phyloP scores from a whole-genome alignment of 1,140 invertebrate genomes.

The Drosophila navojoa region DNA sequence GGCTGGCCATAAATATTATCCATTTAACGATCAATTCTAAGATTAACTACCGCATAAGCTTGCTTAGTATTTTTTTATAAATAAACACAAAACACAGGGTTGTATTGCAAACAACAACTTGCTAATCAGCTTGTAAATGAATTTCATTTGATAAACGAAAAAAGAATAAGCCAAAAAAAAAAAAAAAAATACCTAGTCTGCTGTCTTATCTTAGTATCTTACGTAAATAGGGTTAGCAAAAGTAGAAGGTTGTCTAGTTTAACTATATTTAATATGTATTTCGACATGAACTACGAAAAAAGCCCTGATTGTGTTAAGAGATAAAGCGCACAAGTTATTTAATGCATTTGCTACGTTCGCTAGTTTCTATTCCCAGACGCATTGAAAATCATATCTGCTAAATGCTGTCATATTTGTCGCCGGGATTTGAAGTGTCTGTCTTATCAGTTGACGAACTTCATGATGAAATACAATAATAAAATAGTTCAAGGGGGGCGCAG shows the following conservation, averaged over 20 bases:
- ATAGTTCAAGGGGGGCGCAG: neutral
- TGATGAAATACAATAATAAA: slow-evolving; percentile 22
- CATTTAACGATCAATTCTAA: slow-evolving; percentile 85
- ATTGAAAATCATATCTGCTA: slow-evolving; percentile 62
- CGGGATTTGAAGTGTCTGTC: slow-evolving; percentile 34
- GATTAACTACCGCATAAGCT: slow-evolving; percentile 19
- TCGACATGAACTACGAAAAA: neutral
- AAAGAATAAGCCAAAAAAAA: neutral
- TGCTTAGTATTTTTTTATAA: slow-evolving; percentile 18
- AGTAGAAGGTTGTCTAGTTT: slow-evolving; percentile 4
- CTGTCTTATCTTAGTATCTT: slow-evolving; percentile 48
- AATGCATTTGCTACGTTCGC: slow-evolving; percentile 23
- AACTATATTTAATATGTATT: neutral
- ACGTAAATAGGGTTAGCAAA: slow-evolving; percentile 35
- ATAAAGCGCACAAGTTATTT: slow-evolving; percentile 27
- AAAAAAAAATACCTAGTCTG: slow-evolving; percentile 5
- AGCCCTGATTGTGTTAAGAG: slow-evolving; percentile 16
- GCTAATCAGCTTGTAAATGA: slow-evolving; percentile 27
- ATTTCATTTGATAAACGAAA: slow-evolving; percentile 29
- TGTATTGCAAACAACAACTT: neutral
- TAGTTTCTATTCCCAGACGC: slow-evolving; percentile 29
- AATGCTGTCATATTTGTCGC: slow-evolving; percentile 33
- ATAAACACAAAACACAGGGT: slow-evolving; percentile 17
- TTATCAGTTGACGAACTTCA: slow-evolving; percentile 43
- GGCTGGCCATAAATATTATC: slow-evolving; percentile 86